Conservation (phyloP, 2,113 vertebrate genomes). For the Rhabdomys dilectus region DNA sequence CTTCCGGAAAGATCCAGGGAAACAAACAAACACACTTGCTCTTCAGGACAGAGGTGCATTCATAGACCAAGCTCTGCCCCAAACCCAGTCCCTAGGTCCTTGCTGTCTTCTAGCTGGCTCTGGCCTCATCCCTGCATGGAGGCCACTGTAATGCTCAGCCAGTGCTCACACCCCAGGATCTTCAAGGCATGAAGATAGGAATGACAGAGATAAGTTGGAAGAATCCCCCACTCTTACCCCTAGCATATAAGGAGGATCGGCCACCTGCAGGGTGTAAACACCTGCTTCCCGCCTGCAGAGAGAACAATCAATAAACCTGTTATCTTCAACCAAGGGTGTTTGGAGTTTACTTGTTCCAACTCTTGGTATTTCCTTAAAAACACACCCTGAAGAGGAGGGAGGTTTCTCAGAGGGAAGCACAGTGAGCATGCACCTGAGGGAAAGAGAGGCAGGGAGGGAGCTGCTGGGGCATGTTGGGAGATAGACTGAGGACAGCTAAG, state of each 20-base stretch:
- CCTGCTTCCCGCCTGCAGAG: background rate
- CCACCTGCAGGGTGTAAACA: fast-evolving
- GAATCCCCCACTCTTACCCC: background rate
- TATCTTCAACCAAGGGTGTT: background rate
- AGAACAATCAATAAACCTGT: constrained; percentile 46
- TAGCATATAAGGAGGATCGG: fast-evolving
- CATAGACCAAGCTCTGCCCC: background rate
- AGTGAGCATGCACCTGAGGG: no score
- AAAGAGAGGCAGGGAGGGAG: no score
- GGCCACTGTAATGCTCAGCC: fast-evolving
- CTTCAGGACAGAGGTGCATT: background rate
- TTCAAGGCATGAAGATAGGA: background rate
- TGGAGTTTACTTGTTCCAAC: background rate
- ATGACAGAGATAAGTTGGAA: background rate
- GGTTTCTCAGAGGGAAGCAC: background rate
- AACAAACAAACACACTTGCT: background rate
- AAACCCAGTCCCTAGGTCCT: no score
- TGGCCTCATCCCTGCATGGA: fast-evolving
- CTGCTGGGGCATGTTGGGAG: no score
- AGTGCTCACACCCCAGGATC: background rate
- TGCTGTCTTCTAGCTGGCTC: background rate
- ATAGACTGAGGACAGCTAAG: background rate
- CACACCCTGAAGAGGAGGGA: background rate
- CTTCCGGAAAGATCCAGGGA: background rate
- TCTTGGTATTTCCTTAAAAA: background rate